Conservation (phyloP, 1,140 invertebrate genomes). For the Samia ricini region DNA sequence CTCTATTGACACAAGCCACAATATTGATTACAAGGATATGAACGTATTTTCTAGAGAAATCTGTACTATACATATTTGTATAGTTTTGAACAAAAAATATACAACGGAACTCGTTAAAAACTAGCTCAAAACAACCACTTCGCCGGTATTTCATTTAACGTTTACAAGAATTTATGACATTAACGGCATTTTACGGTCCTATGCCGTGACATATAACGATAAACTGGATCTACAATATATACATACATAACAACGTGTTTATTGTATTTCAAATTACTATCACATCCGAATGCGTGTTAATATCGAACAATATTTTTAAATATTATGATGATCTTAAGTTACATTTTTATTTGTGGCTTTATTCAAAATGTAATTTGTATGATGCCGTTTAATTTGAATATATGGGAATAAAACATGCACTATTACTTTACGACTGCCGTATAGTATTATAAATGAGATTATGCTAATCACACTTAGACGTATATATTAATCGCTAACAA, state of each 20-base stretch:
- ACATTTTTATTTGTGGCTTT: slow-evolving; percentile 27
- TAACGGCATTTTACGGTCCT: slow-evolving; percentile 47
- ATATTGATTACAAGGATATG: too few species aligned
- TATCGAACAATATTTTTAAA: slow-evolving; percentile 31
- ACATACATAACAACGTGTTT: slow-evolving; percentile 58
- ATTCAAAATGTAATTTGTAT: neutral
- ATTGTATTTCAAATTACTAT: slow-evolving; percentile 47
- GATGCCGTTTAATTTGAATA: neutral
- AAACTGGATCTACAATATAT: slow-evolving; percentile 36
- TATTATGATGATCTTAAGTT: slow-evolving; percentile 35
- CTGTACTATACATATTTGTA: too few species aligned
- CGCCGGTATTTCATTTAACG: slow-evolving; percentile 28
- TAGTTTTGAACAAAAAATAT: too few species aligned
- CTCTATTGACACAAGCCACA: too few species aligned
- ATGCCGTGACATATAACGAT: slow-evolving; percentile 66
- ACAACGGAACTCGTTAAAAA: neutral
- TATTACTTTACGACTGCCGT: too few species aligned
- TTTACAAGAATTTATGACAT: slow-evolving; percentile 50
- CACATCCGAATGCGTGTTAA: slow-evolving; percentile 30
- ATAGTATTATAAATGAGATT: too few species aligned
- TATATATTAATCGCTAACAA: too few species aligned
- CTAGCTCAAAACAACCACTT: neutral
- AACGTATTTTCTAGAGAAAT: too few species aligned
- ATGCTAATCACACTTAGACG: too few species aligned
- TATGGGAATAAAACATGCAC: neutral